Base-by-base conservation (phyloP, 2,797 vertebrate genomes). In the Sebastes glaucus region DNA sequence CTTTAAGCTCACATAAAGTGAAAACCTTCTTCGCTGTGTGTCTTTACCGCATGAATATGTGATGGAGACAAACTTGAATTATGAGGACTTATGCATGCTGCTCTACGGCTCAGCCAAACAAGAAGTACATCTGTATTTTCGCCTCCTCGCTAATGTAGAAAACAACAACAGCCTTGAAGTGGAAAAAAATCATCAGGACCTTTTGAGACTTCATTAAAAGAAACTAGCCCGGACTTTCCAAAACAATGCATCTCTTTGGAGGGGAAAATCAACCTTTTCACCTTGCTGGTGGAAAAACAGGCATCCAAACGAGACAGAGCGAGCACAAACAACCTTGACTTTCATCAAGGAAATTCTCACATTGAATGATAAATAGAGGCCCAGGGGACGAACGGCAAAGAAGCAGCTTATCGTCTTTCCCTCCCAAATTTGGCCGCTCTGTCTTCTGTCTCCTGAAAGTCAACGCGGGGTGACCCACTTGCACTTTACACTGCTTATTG, bases 281-380 rank as follows among this genome's bases (percentile, higher is more conserved):
- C 95, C 94, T 96, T 94, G 92, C 89, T 94, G 86, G 93, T 92
- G 92, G 93, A 95, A 94, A 92, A 94, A 94, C 92, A 94, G 92
- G 92, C 93, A 92, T 94, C 93, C 93, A 87, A 90, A 94, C 86
- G 88, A 93, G 94, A 94, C 93, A 86, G 91, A 90, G 91, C 86
- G 90, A 88, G 93, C 89, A 93, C 93, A 95, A 96, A 95, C 95
- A 96, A 95, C 95, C 95, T 96, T 96, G 95, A 95, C 94, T 95
- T 96, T 94, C 93, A 95, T 95, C 95, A 95, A 95, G 93, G 93
- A 96, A 94, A 95, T 95, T 96, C 95, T 95, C 95, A 94, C 95
- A 95, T 94, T 94, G 94, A 95, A 96, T 95, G 95, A 96, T 95
- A 95, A 96, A 96, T 92, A 94, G 92, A 94, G 89, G 92, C 95